Evolutionary conservation across 2,797 vertebrate species (phyloP).

Genomic region (Pipistrellus kuhlii): DNA sequence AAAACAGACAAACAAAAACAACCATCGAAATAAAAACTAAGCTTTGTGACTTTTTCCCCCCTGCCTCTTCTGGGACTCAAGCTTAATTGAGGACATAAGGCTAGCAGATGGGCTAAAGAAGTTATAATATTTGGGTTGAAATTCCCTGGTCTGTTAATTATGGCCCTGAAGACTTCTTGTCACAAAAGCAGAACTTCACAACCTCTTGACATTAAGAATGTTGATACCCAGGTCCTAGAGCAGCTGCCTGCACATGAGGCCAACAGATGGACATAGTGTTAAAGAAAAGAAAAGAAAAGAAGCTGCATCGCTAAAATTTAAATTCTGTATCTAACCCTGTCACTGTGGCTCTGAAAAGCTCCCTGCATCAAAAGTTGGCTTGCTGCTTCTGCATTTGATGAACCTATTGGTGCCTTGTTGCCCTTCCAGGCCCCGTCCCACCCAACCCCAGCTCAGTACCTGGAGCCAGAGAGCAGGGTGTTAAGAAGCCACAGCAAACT

Average conservation of each 20-base stretch:
- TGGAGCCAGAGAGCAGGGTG: background rate
- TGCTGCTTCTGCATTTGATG: background rate
- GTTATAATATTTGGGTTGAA: constrained; percentile 76
- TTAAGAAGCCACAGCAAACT: background rate
- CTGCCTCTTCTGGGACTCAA: constrained; percentile 45
- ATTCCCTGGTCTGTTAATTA: constrained; percentile 74
- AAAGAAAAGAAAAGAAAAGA: background rate
- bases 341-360: background rate
- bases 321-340: background rate
- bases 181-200: constrained; percentile 77
- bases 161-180: constrained; percentile 72
- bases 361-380: background rate
- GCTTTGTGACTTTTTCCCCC: background rate
- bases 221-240: constrained; percentile 14
- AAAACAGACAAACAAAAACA: background rate
- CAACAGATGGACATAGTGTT: constrained; percentile 68
- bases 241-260: constrained; percentile 71
- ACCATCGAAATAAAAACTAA: constrained; percentile 42
- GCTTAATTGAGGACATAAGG: constrained; percentile 68
- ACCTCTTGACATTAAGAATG: constrained; percentile 68
- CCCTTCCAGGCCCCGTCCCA: background rate
- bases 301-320: background rate
- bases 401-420: background rate
- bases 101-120: constrained; percentile 78
- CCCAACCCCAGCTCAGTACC: background rate